phyloP scores from a whole-genome alignment of 2,888 invertebrate genomes.

The Zaprionus bogoriensis region DNA sequence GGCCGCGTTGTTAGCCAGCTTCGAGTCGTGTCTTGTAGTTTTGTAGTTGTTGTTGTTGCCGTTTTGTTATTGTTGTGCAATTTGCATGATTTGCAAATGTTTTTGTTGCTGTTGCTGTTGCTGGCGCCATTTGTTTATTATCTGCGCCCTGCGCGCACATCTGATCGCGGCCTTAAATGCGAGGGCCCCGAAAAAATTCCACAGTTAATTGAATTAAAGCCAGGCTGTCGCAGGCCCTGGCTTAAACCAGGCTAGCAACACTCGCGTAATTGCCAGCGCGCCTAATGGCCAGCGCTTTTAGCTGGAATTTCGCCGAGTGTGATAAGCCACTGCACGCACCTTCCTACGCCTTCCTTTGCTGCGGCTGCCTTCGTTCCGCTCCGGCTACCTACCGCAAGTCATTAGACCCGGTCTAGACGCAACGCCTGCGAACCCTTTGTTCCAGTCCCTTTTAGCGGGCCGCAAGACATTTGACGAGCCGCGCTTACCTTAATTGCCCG shows the following conservation, averaged over 20 bases:
- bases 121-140: constrained; percentile 73
- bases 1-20: constrained; percentile 39
- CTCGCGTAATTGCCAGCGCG: constrained; percentile 54
- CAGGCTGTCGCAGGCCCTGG: constrained; percentile 20
- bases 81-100: constrained; percentile 72
- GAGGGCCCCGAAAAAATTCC: constrained; percentile 47
- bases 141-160: constrained; percentile 35
- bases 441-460: constrained; percentile 47
- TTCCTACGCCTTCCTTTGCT: background rate
- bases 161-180: constrained; percentile 55
- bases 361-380: constrained; percentile 28
- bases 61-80: constrained; percentile 49
- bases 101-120: constrained; percentile 19
- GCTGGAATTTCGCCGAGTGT: constrained; percentile 61
- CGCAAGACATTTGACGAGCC: no score
- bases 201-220: constrained; percentile 72
- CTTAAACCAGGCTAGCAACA: constrained; percentile 16
- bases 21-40: constrained; percentile 51
- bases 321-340: constrained; percentile 63
- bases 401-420: constrained; percentile 67
- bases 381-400: constrained; percentile 70
- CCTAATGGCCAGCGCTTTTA: constrained; percentile 54
- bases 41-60: constrained; percentile 15
- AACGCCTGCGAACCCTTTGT: constrained; percentile 70
- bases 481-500: constrained; percentile 56